A percentile compares a stretch with the other conserved stretches of the same genome.
These are phyloP conservation scores for Ylistrum balloti DNA, from an alignment of 1,140 invertebrate species.

Conservation along the genomic window DNA sequence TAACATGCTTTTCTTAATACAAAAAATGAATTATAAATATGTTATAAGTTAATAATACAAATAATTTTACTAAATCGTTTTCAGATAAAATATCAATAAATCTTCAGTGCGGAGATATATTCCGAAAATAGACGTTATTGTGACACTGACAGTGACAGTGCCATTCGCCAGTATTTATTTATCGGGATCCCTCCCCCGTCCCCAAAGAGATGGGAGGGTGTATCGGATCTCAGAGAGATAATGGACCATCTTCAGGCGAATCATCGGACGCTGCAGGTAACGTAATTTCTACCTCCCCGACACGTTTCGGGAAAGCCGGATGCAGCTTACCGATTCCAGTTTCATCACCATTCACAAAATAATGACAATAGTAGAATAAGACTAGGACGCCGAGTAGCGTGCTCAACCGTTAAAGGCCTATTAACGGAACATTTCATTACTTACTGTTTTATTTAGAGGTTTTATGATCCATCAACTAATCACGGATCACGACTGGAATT, in stretches of 20 bases:
- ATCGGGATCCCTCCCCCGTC: slow-evolving; percentile 50
- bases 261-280: slow-evolving; percentile 61
- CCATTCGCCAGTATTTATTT: slow-evolving; percentile 16
- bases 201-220: slow-evolving; percentile 81
- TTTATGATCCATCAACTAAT: too few species aligned
- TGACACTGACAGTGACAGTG: slow-evolving; percentile 5
- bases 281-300: not conserved
- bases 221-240: slow-evolving; percentile 80
- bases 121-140: slow-evolving; percentile 12
- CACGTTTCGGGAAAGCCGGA: not conserved
- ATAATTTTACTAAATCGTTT: not conserved
- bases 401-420: too few species aligned
- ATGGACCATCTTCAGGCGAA: slow-evolving; percentile 79
- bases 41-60: not conserved
- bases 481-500: too few species aligned
- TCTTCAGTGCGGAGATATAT: slow-evolving; percentile 29
- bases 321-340: not conserved
- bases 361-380: not conserved
- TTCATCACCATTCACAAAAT: not conserved
- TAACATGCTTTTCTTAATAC: too few species aligned
- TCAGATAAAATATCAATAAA: not conserved
- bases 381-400: too few species aligned
- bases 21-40: too few species aligned
- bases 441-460: too few species aligned
- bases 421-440: not conserved